Evolutionary conservation across 2,888 invertebrate species (phyloP).

Genomic region (Galerucella pusilla): DNA sequence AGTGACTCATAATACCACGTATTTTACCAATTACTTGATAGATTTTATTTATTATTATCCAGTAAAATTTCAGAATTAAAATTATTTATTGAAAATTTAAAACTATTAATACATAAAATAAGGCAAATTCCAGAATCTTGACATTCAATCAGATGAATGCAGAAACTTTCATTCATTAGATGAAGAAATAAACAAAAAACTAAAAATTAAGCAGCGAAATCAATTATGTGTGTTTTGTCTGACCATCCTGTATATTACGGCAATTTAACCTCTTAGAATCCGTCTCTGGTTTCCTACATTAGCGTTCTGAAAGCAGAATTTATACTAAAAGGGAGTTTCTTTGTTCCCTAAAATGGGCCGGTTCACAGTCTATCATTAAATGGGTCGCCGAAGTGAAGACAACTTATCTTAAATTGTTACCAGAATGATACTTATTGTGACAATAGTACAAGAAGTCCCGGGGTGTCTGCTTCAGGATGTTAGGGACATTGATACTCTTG

Average conservation of each 20-base stretch:
- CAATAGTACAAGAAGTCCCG: constrained; percentile 50
- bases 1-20: no score
- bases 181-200: background rate
- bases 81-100: no score
- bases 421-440: constrained; percentile 55
- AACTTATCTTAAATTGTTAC: constrained; percentile 52
- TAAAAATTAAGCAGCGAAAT: background rate
- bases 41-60: no score
- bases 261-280: background rate
- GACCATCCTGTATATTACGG: background rate
- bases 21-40: no score
- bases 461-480: constrained; percentile 55
- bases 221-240: background rate
- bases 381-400: constrained; percentile 49
- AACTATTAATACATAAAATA: no score
- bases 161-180: no score
- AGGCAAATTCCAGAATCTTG: no score
- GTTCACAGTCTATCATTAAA: constrained; percentile 51
- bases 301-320: constrained; percentile 9
- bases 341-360: constrained; percentile 36
- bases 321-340: constrained; percentile 14
- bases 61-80: no score
- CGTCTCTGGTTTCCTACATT: background rate
- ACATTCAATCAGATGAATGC: no score
- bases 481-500: constrained; percentile 44